Conservation (phyloP, 2,888 invertebrate genomes). For the Drosophila yooni region DNA sequence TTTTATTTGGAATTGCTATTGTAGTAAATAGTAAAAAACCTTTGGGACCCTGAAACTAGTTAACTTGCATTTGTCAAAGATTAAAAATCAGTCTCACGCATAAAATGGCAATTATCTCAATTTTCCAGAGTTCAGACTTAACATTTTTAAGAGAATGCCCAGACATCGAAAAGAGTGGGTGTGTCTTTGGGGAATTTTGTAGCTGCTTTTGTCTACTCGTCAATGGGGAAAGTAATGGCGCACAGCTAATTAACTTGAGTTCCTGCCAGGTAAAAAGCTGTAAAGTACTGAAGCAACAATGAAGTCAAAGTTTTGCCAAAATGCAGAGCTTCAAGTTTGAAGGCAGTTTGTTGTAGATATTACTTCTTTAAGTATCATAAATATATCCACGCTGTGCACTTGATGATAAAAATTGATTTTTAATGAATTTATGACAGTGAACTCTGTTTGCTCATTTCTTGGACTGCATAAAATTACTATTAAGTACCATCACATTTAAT, state of each 20-base stretch:
- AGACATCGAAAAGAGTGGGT: background rate
- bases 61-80: background rate
- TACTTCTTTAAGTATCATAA: background rate
- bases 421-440: constrained; percentile 53
- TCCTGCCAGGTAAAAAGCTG: constrained; percentile 19
- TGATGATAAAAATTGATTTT: constrained; percentile 55
- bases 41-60: background rate
- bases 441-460: constrained; percentile 28
- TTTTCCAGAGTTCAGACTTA: background rate
- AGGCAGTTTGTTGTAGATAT: constrained; percentile 14
- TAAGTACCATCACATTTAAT: background rate
- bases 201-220: constrained; percentile 15
- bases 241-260: constrained; percentile 36
- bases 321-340: constrained; percentile 15
- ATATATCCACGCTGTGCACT: background rate
- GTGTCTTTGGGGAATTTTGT: background rate
- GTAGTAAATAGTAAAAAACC: background rate
- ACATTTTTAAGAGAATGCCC: background rate
- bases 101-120: constrained; percentile 2
- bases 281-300: constrained; percentile 1
- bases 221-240: constrained; percentile 23
- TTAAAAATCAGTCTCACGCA: background rate
- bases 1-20: background rate
- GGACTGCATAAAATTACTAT: constrained; percentile 34
- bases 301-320: constrained; percentile 12